Evolutionary conservation across 2,797 vertebrate genomes (phyloP), one percentile per base, ranked within the genome.

Genomic region (Parauchenoglanis ngamensis): DNA sequence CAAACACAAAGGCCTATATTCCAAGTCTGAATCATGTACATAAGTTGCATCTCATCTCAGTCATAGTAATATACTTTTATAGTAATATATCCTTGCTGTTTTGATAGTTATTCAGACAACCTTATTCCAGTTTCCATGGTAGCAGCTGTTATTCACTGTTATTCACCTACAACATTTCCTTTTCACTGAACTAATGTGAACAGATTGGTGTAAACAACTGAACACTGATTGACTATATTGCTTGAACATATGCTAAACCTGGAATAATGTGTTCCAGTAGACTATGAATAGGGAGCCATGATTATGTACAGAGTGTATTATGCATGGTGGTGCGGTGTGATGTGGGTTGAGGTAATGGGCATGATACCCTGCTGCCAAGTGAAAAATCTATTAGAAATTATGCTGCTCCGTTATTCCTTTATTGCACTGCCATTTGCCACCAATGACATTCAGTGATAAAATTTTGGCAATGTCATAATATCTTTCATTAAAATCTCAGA

Each of bases 301-400:
- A 83, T 68, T 21, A 83, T 94, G 73, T 87, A 77, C 70, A 68
- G 63, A 54, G 44, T 23, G 46, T n/a, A 68, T 67, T 83, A 83
- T 83, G 46, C 68, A 65, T 68, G 8, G n/a, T 46, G 61, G 81
- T 54, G 81, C 68, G 35, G 44, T 83, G 10, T 83, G n/a, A 67
- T 35, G 10, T 28, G 46, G n/a, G n/a, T 83, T 11, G 61, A 44
- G 46, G 25, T 49, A 82, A 15, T 82, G 80, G 44, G 40, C 59
- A 82, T 65, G 15, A 49, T 19, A 31, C 68, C 35, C 52, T 54
- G 49, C 76, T 80, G 82, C 89, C 91, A 87, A 90, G 78, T 92
- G 90, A 92, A 88, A 88, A 92, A 94, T 92, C 91, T 86, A 93
- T 94, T 92, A 92, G 90, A 90, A 90, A 80, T 84, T 90, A 90